phyloP scores from a whole-genome alignment of 2,888 invertebrate species.

The Zygaena filipendulae region DNA sequence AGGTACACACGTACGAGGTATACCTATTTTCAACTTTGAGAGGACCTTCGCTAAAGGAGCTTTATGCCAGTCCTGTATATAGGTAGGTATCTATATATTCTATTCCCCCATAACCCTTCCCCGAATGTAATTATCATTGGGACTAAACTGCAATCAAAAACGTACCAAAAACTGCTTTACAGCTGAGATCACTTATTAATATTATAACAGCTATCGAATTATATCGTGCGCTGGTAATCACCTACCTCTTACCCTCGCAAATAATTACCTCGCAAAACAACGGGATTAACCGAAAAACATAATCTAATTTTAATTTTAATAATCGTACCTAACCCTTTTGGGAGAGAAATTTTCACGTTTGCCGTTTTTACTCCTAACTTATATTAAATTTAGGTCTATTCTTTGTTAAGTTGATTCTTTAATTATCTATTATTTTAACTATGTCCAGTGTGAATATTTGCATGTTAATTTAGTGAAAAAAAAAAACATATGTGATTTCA shows the following conservation, averaged over 20 bases:
- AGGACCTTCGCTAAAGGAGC: too few species aligned
- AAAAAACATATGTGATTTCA: too few species aligned
- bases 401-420: too few species aligned
- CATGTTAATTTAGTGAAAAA: too few species aligned
- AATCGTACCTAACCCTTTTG: slow-evolving; percentile 41
- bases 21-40: too few species aligned
- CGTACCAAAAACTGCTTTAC: slow-evolving; percentile 57
- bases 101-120: slow-evolving; percentile 41
- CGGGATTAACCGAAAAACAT: slow-evolving; percentile 50
- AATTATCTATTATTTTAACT: too few species aligned
- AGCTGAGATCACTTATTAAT: slow-evolving; percentile 51
- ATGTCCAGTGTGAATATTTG: too few species aligned
- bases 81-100: too few species aligned
- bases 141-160: slow-evolving; percentile 63
- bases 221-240: slow-evolving; percentile 37
- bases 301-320: slow-evolving; percentile 63
- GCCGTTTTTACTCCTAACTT: too few species aligned
- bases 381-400: too few species aligned
- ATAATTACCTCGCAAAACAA: slow-evolving; percentile 50
- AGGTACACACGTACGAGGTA: too few species aligned
- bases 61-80: too few species aligned
- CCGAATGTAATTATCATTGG: slow-evolving; percentile 63
- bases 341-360: slow-evolving; percentile 32
- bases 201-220: slow-evolving; percentile 58
- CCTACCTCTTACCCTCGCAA: slow-evolving; percentile 28